Percentiles rank a stretch among this genome's conserved stretches.
Conservation (phyloP, 1,140 invertebrate genomes). For the Drosophila guanche region DNA sequence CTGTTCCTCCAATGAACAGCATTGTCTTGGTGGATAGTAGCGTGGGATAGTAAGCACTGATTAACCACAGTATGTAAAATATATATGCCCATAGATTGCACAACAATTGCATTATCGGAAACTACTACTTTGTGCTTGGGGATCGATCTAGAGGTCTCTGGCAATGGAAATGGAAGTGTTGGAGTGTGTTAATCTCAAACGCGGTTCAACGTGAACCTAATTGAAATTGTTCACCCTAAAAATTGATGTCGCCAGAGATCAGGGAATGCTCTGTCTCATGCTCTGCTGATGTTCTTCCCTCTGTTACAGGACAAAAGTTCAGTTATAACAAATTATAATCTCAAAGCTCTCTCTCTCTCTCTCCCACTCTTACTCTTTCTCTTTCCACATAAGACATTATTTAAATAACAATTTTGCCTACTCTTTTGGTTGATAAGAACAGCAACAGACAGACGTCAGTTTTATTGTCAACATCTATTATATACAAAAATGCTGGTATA, state of each 20-base stretch:
- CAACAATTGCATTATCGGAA: constrained; percentile 56
- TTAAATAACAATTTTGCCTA: constrained; percentile 31
- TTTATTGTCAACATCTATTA: constrained; percentile 10
- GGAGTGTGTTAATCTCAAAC: constrained; percentile 49
- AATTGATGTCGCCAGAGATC: constrained; percentile 61
- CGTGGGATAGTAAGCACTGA: constrained; percentile 30
- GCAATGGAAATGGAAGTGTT: neutral
- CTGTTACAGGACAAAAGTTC: constrained; percentile 57
- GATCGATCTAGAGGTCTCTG: too few species aligned
- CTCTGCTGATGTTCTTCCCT: neutral
- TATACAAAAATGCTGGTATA: neutral
- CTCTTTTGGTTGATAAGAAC: constrained; percentile 33
- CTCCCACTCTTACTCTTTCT: neutral
- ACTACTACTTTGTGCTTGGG: constrained; percentile 26
- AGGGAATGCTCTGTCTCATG: constrained; percentile 30
- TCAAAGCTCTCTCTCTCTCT: neutral
- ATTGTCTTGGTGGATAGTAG: constrained; percentile 23
- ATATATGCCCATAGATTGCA: constrained; percentile 23
- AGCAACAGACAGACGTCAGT: constrained; percentile 12
- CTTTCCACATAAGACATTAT: constrained; percentile 20
- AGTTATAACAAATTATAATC: constrained; percentile 39
- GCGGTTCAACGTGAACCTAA: constrained; percentile 61
- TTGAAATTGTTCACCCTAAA: constrained; percentile 66
- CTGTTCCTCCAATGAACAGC: constrained; percentile 46
- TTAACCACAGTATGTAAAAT: constrained; percentile 21